A percentile compares a stretch with the other conserved stretches of the same genome.
These are phyloP conservation scores for Epinephelus lanceolatus DNA, from an alignment of 2,113 vertebrate genomes.

Conservation along the genomic window DNA sequence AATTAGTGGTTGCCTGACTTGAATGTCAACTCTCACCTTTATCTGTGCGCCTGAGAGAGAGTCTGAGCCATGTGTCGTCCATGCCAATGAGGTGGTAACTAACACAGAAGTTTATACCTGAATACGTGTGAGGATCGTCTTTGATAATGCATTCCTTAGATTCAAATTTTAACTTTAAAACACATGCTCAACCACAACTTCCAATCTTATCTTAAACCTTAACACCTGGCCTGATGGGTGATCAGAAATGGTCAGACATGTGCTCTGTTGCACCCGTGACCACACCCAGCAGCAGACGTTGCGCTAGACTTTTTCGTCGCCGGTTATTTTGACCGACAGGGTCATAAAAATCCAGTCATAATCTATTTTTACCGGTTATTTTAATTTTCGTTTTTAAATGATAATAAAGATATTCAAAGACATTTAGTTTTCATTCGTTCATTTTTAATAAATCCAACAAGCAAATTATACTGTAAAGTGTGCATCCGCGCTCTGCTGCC, in stretches of 20 bases:
- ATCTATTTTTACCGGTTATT: too few relatives aligned
- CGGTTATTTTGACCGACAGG: too few relatives aligned
- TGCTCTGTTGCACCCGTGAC: background rate
- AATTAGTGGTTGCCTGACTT: constrained; percentile 41
- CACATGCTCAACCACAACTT: background rate
- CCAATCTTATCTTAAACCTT: background rate
- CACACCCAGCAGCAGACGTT: background rate
- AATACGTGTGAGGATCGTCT: background rate
- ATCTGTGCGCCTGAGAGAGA: constrained; percentile 43
- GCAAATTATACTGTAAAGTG: too few relatives aligned
- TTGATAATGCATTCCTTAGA: constrained; percentile 5
- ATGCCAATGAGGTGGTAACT: constrained; percentile 38
- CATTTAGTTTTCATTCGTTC: too few relatives aligned
- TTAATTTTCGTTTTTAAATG: too few relatives aligned
- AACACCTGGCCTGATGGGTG: background rate
- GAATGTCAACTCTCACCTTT: constrained; percentile 59
- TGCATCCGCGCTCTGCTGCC: too few relatives aligned
- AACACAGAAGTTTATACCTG: background rate
- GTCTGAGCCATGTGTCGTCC: background rate
- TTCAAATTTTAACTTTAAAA: background rate
- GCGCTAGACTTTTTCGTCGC: too few relatives aligned
- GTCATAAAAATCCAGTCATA: too few relatives aligned
- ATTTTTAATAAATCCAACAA: too few relatives aligned
- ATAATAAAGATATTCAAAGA: too few relatives aligned
- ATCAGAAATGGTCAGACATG: background rate